A percentile compares a stretch with the other conserved stretches of the same genome.
Conservation (phyloP, 2,797 vertebrate species). For the Tenualosa thibaudeaui region DNA sequence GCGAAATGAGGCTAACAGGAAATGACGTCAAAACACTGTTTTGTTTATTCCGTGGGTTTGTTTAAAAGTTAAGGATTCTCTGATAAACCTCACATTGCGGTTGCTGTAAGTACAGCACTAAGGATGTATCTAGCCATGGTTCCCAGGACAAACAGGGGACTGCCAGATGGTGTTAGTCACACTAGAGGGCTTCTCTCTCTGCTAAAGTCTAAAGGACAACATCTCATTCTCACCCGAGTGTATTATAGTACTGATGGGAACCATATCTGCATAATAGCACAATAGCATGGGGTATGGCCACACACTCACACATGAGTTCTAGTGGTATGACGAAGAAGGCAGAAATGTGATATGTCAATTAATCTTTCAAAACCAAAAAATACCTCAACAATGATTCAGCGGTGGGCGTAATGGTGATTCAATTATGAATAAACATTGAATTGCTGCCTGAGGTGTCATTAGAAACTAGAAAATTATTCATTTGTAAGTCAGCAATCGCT, state of each 20-base stretch:
- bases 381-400: too few species aligned
- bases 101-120: not conserved
- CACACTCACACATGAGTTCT: not conserved
- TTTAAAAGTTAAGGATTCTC: slow-evolving; percentile 18
- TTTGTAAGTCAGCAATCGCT: too few species aligned
- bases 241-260: not conserved
- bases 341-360: too few species aligned
- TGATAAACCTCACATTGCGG: not conserved
- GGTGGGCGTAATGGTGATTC: too few species aligned
- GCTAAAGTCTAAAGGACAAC: not conserved
- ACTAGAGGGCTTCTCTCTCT: not conserved
- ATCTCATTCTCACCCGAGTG: not conserved
- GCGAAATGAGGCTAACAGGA: not conserved
- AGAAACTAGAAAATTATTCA: too few species aligned
- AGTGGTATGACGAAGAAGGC: not conserved
- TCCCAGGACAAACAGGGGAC: not conserved
- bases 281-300: too few species aligned
- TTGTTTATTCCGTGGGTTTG: slow-evolving; percentile 17
- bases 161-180: not conserved
- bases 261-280: too few species aligned
- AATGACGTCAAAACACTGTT: slow-evolving; percentile 16
- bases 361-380: too few species aligned
- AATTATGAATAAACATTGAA: too few species aligned
- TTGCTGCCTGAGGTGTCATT: too few species aligned
- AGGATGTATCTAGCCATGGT: not conserved